Evolutionary conservation across 2,888 invertebrate species (phyloP).

Genomic region (Psylliodes chrysocephalus): DNA sequence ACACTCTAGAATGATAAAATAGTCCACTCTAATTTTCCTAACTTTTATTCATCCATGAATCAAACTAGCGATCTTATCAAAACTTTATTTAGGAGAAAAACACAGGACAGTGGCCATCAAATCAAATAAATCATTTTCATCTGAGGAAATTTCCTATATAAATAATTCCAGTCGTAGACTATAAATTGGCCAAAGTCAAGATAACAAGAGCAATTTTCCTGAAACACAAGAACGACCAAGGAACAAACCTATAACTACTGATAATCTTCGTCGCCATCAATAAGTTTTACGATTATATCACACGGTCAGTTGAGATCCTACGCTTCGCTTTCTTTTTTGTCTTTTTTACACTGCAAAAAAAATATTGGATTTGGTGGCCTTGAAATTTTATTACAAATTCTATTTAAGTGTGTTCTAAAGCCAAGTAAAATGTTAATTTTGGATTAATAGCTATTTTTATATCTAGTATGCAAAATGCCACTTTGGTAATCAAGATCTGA

Average conservation of each 20-base stretch:
- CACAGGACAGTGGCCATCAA: constrained; percentile 12
- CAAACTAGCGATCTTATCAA: background rate
- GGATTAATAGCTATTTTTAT: no score
- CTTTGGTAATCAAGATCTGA: no score
- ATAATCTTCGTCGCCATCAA: constrained; percentile 62
- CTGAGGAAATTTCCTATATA: constrained; percentile 24
- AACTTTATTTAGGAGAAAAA: constrained; percentile 9
- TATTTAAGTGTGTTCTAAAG: no score
- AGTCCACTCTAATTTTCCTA: background rate
- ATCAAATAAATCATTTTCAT: constrained; percentile 30
- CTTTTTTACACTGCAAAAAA: constrained; percentile 3
- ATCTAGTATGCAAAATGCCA: no score
- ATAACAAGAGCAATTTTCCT: constrained; percentile 59
- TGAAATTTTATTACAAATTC: no score
- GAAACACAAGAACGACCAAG: constrained; percentile 60
- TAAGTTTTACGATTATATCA: constrained; percentile 62
- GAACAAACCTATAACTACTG: constrained; percentile 61
- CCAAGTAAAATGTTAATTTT: no score
- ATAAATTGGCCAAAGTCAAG: constrained; percentile 48
- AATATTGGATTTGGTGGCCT: no score
- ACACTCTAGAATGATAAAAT: background rate
- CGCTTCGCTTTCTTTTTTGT: background rate
- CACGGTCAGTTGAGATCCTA: constrained; percentile 57
- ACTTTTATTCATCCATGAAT: background rate
- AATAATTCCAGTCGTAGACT: constrained; percentile 31